These are phyloP conservation scores for Dromiciops gliroides DNA, from an alignment of 2,113 vertebrate species.

Conservation along the genomic window DNA sequence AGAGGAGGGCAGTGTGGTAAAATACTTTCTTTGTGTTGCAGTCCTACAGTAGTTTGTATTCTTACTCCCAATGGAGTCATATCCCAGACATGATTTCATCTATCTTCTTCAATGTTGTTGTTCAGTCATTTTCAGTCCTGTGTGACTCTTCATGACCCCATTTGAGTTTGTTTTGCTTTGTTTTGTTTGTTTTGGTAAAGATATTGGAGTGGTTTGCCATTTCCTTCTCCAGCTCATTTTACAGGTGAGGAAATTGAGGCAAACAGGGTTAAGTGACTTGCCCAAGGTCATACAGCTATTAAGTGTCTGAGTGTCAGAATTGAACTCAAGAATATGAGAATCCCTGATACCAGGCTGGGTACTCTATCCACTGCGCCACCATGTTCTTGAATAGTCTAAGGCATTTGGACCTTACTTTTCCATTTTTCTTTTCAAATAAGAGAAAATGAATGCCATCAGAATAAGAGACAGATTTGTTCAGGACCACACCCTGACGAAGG, in stretches of 20 bases:
- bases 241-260: not conserved
- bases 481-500: not conserved
- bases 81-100: not conserved
- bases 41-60: not conserved
- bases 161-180: no score
- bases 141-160: not conserved
- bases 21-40: not conserved
- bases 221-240: not conserved
- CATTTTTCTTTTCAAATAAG: not conserved
- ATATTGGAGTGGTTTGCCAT: not conserved
- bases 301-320: no score
- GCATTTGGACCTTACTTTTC: not conserved
- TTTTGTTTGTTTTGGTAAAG: not conserved
- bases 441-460: not conserved
- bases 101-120: not conserved
- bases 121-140: not conserved
- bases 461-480: not conserved
- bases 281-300: not conserved
- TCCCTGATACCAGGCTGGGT: not conserved
- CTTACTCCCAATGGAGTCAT: not conserved
- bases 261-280: not conserved
- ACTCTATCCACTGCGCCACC: not conserved
- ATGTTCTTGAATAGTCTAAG: not conserved
- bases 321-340: no score
- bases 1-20: constrained; percentile 18